These are phyloP conservation scores for Aplocera efformata DNA, from an alignment of 2,888 invertebrate genomes.

Conservation along the genomic window DNA sequence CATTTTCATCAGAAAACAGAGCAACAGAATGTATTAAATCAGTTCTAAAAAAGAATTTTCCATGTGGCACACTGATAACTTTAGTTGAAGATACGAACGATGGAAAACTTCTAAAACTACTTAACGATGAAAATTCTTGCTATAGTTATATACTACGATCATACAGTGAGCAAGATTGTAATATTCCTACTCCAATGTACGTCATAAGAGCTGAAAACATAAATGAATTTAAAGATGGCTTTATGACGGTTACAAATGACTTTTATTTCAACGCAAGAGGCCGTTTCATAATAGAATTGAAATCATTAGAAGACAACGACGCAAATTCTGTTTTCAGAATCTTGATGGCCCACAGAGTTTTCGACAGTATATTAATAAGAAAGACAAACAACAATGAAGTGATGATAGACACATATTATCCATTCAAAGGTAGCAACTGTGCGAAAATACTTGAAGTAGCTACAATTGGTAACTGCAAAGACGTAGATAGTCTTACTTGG, in stretches of 20 bases:
- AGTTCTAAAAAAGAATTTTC: constrained; percentile 32
- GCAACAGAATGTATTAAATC: constrained; percentile 31
- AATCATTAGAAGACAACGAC: constrained; percentile 27
- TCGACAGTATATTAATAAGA: constrained; percentile 40
- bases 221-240: constrained; percentile 29
- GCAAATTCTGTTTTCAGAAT: constrained; percentile 33
- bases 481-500: constrained; percentile 21
- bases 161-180: constrained; percentile 33
- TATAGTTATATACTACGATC: constrained; percentile 37
- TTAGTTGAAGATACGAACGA: constrained; percentile 33
- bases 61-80: constrained; percentile 35
- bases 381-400: constrained; percentile 22
- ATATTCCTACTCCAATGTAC: constrained; percentile 38
- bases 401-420: constrained; percentile 38
- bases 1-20: background rate
- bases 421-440: constrained; percentile 44
- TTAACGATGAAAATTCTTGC: constrained; percentile 32
- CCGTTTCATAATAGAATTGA: constrained; percentile 38
- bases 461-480: constrained; percentile 38
- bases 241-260: constrained; percentile 38
- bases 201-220: constrained; percentile 38
- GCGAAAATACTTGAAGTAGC: constrained; percentile 32
- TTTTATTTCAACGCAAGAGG: constrained; percentile 52
- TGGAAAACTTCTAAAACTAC: constrained; percentile 28
- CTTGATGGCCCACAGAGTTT: constrained; percentile 38